A percentile compares a stretch with the other conserved stretches of the same genome.
phyloP scores from a whole-genome alignment of 2,888 invertebrate species.

The Steinernema hermaphroditum region DNA sequence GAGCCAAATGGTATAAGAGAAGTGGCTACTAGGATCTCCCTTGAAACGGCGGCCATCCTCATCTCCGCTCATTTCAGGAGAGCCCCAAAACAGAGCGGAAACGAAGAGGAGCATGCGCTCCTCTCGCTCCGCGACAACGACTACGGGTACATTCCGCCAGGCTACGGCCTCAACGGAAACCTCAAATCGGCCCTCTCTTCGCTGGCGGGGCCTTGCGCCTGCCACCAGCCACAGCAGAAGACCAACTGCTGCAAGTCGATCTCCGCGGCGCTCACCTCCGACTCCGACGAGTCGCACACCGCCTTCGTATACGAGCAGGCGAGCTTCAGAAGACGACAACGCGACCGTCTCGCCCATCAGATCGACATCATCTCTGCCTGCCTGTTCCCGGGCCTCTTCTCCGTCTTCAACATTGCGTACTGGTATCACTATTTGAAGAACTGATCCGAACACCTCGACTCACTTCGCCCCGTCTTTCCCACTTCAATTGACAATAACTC shows the following conservation, averaged over 20 bases:
- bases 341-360: constrained; percentile 57
- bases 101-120: constrained; percentile 47
- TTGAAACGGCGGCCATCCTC: too few species aligned
- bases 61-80: not conserved
- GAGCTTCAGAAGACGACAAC: not conserved
- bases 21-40: too few species aligned
- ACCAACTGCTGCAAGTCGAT: constrained; percentile 18
- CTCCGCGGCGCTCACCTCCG: constrained; percentile 11
- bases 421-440: constrained; percentile 65
- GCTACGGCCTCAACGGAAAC: constrained; percentile 52
- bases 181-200: constrained; percentile 40
- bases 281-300: constrained; percentile 2
- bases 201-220: constrained; percentile 40
- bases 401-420: constrained; percentile 69
- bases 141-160: constrained; percentile 66
- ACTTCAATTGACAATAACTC: not conserved
- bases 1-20: too few species aligned
- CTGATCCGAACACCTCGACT: not conserved
- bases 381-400: constrained; percentile 62
- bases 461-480: constrained; percentile 10
- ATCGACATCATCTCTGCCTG: constrained; percentile 62
- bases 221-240: constrained; percentile 33
- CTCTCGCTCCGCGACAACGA: constrained; percentile 59
- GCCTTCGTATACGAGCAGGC: constrained; percentile 24
- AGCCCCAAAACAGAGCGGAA: constrained; percentile 13